Base-by-base conservation (phyloP, 2,888 invertebrate genomes). In the Saturnia pavonia region DNA sequence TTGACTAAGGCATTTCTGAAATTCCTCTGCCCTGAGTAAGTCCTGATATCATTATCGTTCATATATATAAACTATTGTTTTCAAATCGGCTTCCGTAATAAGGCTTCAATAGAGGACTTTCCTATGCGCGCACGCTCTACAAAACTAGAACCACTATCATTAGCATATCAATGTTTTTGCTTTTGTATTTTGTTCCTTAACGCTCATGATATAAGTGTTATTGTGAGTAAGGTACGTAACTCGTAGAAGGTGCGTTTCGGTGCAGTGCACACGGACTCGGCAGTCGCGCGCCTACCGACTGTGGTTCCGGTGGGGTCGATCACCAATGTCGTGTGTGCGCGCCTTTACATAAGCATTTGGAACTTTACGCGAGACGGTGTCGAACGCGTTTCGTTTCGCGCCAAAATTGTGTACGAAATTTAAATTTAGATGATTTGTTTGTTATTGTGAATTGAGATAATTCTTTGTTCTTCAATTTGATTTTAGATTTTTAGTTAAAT, bases 221-320 rank as follows among this genome's bases (percentile, higher is more conserved):
- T 72, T 80, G 80, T 74, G 74, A 72, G 65, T 70, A 70, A 68
- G 45, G 69, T 65, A 40, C 60, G 72, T 74, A 60, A 78, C 68
- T 80, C 78, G 76, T 75, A 74, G 73, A 72, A 81, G 83, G 82
- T 81, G 85, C 88, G 93, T 92, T 89, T 91, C 93, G 93, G 93
- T 91, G 90, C 86, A 83, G 85, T 93, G 92, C 91, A 93, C 92
- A 92, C 85, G 88, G 85, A 87, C 85, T 88, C 89, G 91, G 83
- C 89, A 92, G 92, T 91, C 91, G 89, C 88, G 87, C 88, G 89
- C 83, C 89, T 89, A 92, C 89, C 89, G 90, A 94, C 84, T 94
- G 94, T 94, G 91, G 91, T 94, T 94, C 94, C 94, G 94, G 94
- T 94, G 88, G 94, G 94, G 94, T 92, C 93, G 92, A 91, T 93